Evolutionary conservation across 2,113 vertebrate species (phyloP).

Genomic region (Tretioscincus oriximinensis): DNA sequence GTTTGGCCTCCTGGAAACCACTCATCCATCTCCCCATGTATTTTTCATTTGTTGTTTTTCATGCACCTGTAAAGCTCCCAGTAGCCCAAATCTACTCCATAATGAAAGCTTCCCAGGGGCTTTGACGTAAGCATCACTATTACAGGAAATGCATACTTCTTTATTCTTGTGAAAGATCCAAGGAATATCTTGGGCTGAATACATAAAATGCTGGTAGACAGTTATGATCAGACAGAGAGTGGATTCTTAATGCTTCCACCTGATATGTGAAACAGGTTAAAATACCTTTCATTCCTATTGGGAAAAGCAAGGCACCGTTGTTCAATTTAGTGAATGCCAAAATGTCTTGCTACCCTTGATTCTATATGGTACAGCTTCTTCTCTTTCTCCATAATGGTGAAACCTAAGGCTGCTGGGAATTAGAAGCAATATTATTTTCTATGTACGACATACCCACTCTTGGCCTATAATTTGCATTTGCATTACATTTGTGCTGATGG

Average conservation of each 20-base stretch:
- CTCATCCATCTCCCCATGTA: no score
- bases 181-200: no score
- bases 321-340: neutral
- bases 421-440: neutral
- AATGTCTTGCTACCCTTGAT: neutral
- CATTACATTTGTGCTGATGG: neutral
- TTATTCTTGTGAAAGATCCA: no score
- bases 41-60: no score
- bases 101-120: no score
- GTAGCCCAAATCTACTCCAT: no score
- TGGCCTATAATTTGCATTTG: slow-evolving; percentile 3
- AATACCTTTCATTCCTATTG: neutral
- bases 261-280: neutral
- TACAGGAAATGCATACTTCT: no score
- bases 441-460: slow-evolving; percentile 6
- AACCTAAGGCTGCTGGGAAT: neutral
- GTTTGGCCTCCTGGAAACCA: no score
- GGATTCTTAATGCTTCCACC: neutral
- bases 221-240: no score
- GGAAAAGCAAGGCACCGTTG: neutral
- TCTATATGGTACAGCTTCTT: neutral
- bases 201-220: neutral
- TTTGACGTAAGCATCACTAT: no score
- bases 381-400: slow-evolving; percentile 52
- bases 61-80: no score